Percentiles rank a stretch among this genome's conserved stretches.
Conservation (phyloP, 2,113 vertebrate genomes). For the Zonotrichia leucophrys region DNA sequence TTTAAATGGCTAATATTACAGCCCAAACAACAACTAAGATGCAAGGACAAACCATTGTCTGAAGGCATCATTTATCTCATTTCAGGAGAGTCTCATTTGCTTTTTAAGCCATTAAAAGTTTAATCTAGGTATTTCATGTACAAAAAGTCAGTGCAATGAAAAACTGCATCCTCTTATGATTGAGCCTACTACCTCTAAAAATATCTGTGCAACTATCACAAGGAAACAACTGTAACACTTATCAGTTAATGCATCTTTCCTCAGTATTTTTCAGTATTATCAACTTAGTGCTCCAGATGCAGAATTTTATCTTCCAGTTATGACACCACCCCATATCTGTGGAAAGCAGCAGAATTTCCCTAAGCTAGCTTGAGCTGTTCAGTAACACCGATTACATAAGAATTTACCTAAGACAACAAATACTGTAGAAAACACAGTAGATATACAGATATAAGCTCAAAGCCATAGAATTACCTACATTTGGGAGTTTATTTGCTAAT, state of each 20-base stretch:
- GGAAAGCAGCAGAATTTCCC: neutral
- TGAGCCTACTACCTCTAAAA: neutral
- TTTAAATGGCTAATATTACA: neutral
- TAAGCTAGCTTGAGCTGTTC: neutral
- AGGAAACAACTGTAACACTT: neutral
- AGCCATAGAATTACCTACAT: neutral
- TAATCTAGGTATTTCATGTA: neutral
- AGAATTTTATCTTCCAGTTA: neutral
- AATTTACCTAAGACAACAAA: neutral
- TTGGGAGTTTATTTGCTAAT: neutral
- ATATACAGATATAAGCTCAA: neutral
- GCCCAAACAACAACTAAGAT: neutral
- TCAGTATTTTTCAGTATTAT: neutral
- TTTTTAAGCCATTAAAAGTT: neutral
- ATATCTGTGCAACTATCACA: neutral
- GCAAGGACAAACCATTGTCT: neutral
- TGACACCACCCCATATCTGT: rapidly evolving
- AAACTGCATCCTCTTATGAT: neutral
- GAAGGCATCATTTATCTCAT: neutral
- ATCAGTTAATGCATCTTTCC: neutral
- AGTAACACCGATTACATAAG: neutral
- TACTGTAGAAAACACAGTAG: neutral
- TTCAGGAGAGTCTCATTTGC: neutral
- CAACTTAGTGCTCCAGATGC: neutral
- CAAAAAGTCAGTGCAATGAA: neutral